Conservation (phyloP, 2,888 invertebrate species). For the Notocelia uddmanniana region DNA sequence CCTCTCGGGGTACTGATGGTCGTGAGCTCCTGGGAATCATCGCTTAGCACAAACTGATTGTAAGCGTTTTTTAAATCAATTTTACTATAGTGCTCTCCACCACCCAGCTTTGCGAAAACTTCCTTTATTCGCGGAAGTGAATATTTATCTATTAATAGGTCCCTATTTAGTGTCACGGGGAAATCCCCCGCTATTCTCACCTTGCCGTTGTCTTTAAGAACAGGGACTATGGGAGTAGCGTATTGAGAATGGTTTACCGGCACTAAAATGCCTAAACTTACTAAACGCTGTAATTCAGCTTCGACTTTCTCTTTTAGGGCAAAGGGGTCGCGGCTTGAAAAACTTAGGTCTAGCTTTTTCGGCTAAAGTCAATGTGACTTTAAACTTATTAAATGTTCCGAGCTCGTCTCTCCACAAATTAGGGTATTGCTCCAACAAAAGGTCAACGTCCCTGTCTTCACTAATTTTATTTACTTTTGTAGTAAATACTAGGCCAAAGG, state of each 20-base stretch:
- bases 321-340: slow-evolving; percentile 37
- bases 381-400: slow-evolving; percentile 48
- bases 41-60: too few relatives aligned
- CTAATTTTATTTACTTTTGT: slow-evolving; percentile 26
- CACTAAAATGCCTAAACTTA: background rate
- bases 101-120: background rate
- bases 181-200: background rate
- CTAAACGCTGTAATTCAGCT: background rate
- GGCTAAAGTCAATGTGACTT: slow-evolving; percentile 46
- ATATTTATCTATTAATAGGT: background rate
- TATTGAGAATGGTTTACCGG: background rate
- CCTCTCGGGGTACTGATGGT: slow-evolving; percentile 11
- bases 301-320: background rate
- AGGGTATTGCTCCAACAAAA: slow-evolving; percentile 30
- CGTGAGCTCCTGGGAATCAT: background rate
- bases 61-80: too few relatives aligned
- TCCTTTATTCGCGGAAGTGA: background rate
- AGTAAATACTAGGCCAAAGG: slow-evolving; percentile 42
- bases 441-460: slow-evolving; percentile 16
- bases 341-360: slow-evolving; percentile 47
- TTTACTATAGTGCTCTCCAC: too few relatives aligned
- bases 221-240: background rate
- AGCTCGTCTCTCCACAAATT: slow-evolving; percentile 47
- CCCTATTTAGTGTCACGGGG: background rate
- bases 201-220: background rate